Percentiles rank a stretch among this genome's conserved stretches.
phyloP scores from a whole-genome alignment of 2,888 invertebrate species.

The Anticlea derivata region DNA sequence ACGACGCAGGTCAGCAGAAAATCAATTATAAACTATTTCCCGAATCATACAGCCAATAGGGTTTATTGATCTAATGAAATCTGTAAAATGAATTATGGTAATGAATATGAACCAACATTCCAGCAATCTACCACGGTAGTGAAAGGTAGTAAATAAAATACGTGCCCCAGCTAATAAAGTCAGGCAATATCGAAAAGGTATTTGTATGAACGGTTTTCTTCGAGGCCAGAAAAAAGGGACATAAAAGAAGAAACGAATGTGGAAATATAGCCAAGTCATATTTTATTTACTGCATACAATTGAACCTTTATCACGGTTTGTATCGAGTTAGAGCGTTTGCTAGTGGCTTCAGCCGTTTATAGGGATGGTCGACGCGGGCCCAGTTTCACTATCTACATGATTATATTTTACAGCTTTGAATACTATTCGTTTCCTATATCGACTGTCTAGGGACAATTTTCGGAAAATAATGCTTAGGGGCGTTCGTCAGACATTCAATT shows the following conservation, averaged over 20 bases:
- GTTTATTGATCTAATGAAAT: conserved; percentile 56
- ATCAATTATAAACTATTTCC: conserved; percentile 49
- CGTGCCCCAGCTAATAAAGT: conserved; percentile 81
- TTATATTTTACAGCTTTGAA: conserved; percentile 55
- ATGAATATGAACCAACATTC: conserved; percentile 59
- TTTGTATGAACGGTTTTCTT: conserved; percentile 79
- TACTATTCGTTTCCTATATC: conserved; percentile 42
- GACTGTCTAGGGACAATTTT: conserved; percentile 29
- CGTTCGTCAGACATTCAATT: conserved; percentile 10
- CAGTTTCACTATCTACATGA: conserved; percentile 52
- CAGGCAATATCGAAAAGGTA: conserved; percentile 79
- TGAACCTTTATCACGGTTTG: conserved; percentile 80
- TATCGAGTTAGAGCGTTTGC: conserved; percentile 73
- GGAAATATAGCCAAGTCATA: conserved; percentile 82
- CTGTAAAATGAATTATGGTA: conserved; percentile 26
- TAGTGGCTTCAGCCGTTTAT: conserved; percentile 64
- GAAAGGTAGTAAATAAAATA: conserved; percentile 80
- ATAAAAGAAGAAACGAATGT: conserved; percentile 81
- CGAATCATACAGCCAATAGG: conserved; percentile 49
- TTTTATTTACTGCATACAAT: conserved; percentile 84
- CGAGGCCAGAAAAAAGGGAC: conserved; percentile 75
- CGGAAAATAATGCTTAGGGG: conserved; percentile 20
- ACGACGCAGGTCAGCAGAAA: conserved; percentile 49
- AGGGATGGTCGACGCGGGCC: conserved; percentile 52
- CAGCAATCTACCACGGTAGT: conserved; percentile 70